Base-by-base conservation (phyloP, 37 sponge, comb jelly and placozoan species). In the Sycon ciliatum region DNA sequence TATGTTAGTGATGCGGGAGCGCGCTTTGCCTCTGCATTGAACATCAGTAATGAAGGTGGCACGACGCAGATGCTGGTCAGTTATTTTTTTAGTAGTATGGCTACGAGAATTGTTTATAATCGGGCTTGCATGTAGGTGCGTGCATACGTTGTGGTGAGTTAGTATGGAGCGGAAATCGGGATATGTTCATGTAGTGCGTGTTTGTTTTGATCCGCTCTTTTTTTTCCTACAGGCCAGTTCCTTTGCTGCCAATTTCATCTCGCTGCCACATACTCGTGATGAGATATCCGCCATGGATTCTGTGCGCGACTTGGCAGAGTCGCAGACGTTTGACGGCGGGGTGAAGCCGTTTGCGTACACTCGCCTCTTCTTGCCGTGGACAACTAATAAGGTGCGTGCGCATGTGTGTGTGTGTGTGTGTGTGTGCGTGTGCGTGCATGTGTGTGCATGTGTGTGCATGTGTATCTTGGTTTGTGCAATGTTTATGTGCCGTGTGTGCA, bases 201-300 rank as follows among this genome's bases (percentile, higher is more conserved):
- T 42, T 13, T 42, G 9, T 18, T 13, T 42, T 13, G 9, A 13
- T 42, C 13, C 13, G 13, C 9, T 42, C 13, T 42, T 9, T 42
- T 9, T 42, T 42, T 7, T 13, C 7, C 49, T 42, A 13, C 49
- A 60, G 63, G 63, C 63, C 7, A 60, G n/a, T 27, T n/a, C n/a
- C 7, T 27, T 60, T 9, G 9, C 22, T 60, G 63, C 63, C 18
- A 6, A 78, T 57, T 64, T 65, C 9, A 23, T 4, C 11, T 65
- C 72, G 39, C 74, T 87, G 4, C 39, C 11, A 11, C 53, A 70
- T 26, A 82, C 83, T 80, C 67, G 1, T 1, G 49, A 32, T 1
- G 84, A 87, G 32, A 63, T 83, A 34, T 57, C 39, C 16, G 84
- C 79, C 13, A 73, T 79, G 16, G 76, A 54, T 2, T 79, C 84